Evolutionary conservation across 2,113 vertebrate species (phyloP).

Genomic region (Thunnus thynnus): DNA sequence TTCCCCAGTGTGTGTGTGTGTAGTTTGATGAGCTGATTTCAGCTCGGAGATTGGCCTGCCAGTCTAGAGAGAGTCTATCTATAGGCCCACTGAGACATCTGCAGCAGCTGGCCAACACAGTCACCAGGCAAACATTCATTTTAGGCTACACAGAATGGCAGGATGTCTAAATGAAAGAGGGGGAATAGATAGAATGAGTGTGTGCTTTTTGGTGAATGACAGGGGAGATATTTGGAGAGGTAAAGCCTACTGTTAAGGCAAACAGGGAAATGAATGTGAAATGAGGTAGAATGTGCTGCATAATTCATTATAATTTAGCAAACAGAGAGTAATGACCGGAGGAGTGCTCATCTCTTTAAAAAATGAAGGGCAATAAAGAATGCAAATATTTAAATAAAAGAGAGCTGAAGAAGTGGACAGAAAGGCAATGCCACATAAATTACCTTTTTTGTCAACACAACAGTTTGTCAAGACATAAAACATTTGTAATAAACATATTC

Average conservation of each 20-base stretch:
- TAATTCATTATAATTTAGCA: conserved; percentile 31
- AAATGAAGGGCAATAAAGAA: not conserved
- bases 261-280: conserved; percentile 7
- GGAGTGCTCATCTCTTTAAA: not conserved
- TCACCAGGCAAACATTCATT: conserved; percentile 60
- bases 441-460: too few relatives aligned
- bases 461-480: too few relatives aligned
- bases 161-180: conserved; percentile 58
- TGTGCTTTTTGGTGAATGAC: conserved; percentile 28
- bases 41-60: conserved; percentile 27
- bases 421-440: too few relatives aligned
- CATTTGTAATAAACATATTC: too few relatives aligned
- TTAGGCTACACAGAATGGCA: conserved; percentile 20
- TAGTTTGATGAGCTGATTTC: conserved; percentile 52
- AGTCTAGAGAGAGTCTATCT: conserved; percentile 56
- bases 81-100: conserved; percentile 60
- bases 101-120: conserved; percentile 59
- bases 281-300: conserved; percentile 5
- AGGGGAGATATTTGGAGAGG: conserved; percentile 20
- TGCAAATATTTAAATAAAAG: conserved; percentile 9
- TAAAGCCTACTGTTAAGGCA: conserved; percentile 41
- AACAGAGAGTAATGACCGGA: conserved; percentile 8
- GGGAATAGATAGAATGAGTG: conserved; percentile 38
- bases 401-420: not conserved
- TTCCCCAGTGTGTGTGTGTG: conserved; percentile 1